phyloP scores from a whole-genome alignment of 2,113 vertebrate species.

The Tetrao urogallus region DNA sequence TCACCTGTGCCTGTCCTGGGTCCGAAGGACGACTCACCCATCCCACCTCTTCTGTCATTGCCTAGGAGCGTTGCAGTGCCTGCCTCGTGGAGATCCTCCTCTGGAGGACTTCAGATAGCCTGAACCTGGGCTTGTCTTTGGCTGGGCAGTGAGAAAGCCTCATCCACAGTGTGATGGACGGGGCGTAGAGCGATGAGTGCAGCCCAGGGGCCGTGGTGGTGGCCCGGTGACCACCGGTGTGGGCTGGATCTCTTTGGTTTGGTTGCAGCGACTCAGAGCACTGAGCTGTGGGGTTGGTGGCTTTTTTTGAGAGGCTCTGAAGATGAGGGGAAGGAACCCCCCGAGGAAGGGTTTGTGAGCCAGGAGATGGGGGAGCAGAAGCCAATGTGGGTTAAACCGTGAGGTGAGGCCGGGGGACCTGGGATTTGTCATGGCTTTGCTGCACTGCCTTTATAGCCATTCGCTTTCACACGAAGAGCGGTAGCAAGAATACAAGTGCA shows the following conservation, averaged over 20 bases:
- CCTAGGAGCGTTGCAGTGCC: not conserved
- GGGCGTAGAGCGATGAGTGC: fast-evolving
- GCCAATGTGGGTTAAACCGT: not conserved
- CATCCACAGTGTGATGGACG: not conserved
- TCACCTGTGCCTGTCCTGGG: not conserved
- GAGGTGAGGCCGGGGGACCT: not conserved
- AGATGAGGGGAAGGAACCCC: fast-evolving
- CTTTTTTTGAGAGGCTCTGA: not conserved
- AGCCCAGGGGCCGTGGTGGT: not conserved
- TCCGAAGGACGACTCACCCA: not conserved
- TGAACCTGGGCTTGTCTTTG: not conserved
- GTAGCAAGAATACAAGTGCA: too few relatives aligned
- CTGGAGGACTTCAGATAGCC: not conserved
- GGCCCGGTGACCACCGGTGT: not conserved
- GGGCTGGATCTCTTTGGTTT: not conserved
- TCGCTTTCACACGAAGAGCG: not conserved
- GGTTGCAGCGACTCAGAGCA: fast-evolving
- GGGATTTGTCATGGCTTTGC: not conserved
- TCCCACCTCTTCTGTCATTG: not conserved
- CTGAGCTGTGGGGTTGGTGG: too few relatives aligned
- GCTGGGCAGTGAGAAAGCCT: fast-evolving
- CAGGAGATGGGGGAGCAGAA: not conserved
- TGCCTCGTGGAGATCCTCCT: not conserved
- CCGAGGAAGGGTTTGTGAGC: not conserved
- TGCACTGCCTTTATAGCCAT: fast-evolving